Conservation (phyloP, 2,113 vertebrate genomes). For the Strix uralensis region DNA sequence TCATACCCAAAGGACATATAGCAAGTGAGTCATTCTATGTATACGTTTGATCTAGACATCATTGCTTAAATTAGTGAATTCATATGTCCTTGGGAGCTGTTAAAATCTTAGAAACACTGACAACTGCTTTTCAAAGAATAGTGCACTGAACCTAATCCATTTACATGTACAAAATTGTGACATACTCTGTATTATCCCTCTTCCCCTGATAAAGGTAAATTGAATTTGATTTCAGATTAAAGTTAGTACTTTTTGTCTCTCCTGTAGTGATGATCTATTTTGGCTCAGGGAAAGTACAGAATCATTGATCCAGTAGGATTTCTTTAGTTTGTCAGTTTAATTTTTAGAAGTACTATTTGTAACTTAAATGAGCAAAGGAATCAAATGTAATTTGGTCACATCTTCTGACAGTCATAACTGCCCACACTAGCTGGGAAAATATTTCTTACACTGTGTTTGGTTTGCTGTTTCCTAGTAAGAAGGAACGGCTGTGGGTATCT, state of each 20-base stretch:
- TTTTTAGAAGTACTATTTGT: not conserved
- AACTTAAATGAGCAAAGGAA: not conserved
- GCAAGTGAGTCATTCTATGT: not conserved
- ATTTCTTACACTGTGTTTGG: not conserved
- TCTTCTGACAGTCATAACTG: not conserved
- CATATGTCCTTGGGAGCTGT: not conserved
- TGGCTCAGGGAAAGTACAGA: not conserved
- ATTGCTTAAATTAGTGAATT: not conserved
- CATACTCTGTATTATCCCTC: not conserved
- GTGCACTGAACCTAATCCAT: not conserved
- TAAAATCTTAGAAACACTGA: not conserved
- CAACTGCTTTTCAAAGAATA: not conserved
- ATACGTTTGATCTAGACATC: not conserved
- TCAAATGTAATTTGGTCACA: not conserved
- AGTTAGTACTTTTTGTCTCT: not conserved
- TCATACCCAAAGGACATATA: accelerated
- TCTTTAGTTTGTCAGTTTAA: not conserved
- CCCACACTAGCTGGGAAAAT: not conserved
- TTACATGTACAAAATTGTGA: not conserved
- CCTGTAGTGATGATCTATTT: not conserved
- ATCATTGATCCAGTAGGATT: not conserved
- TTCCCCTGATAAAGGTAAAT: not conserved
- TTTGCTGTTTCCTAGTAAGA: not conserved
- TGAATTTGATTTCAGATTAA: not conserved
- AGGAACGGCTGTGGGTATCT: not conserved